Evolutionary conservation across 2,888 invertebrate genomes (phyloP).

Genomic region (Amaurobius ferox): DNA sequence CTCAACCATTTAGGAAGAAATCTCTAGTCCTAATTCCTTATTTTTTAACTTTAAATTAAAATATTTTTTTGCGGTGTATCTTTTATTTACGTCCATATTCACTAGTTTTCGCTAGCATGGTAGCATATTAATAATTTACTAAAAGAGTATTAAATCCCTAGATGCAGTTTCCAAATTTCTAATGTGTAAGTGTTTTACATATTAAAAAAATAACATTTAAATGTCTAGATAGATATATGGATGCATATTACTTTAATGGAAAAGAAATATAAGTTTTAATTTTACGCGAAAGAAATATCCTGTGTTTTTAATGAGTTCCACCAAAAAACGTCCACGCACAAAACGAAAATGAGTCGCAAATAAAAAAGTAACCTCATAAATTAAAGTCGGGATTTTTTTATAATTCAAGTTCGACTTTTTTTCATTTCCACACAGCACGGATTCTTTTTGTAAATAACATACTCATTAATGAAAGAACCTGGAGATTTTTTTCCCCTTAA

Average conservation of each 20-base stretch:
- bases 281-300: conserved; percentile 44
- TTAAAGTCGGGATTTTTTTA: conserved; percentile 60
- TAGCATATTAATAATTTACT: conserved; percentile 66
- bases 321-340: conserved; percentile 14
- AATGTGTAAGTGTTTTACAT: conserved; percentile 50
- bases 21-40: conserved; percentile 25
- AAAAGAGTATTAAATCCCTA: conserved; percentile 51
- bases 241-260: conserved; percentile 59
- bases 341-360: conserved; percentile 27
- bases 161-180: conserved; percentile 39
- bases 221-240: conserved; percentile 29
- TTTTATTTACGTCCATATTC: conserved; percentile 43
- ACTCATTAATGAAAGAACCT: conserved; percentile 54
- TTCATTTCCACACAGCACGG: conserved; percentile 20
- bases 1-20: conserved; percentile 56
- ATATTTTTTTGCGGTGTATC: conserved; percentile 28
- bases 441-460: conserved; percentile 48
- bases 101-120: conserved; percentile 21
- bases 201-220: conserved; percentile 52
- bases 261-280: conserved; percentile 68
- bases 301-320: conserved; percentile 59
- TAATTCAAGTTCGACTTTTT: conserved; percentile 26
- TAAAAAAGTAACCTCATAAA: conserved; percentile 58
- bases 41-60: conserved; percentile 31
- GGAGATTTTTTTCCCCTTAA: conserved; percentile 32